phyloP scores from a whole-genome alignment of 2,888 invertebrate species.

The Andrena marginata region DNA sequence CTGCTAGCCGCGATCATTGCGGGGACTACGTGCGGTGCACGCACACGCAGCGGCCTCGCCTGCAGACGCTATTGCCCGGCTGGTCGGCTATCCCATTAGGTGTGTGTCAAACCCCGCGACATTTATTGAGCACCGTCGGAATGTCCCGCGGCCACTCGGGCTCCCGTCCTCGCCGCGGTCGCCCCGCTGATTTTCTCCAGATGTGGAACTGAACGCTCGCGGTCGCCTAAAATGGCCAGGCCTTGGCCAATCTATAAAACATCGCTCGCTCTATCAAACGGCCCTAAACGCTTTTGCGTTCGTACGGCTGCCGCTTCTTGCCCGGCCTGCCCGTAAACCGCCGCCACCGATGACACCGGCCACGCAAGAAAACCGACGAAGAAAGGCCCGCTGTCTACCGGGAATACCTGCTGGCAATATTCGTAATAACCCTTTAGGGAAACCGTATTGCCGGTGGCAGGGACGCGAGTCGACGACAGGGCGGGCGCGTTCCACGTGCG shows the following conservation, averaged over 20 bases:
- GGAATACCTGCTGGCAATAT: conserved; percentile 56
- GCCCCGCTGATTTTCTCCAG: conserved; percentile 74
- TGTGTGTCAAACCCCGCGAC: conserved; percentile 77
- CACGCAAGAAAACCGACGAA: conserved; percentile 30
- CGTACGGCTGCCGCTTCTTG: conserved; percentile 63
- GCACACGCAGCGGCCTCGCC: not conserved
- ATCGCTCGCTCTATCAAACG: conserved; percentile 69
- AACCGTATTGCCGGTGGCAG: conserved; percentile 21
- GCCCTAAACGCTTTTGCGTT: conserved; percentile 68
- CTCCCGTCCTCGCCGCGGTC: conserved; percentile 36
- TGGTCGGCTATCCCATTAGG: conserved; percentile 66
- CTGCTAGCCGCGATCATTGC: conserved; percentile 9
- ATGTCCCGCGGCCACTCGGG: conserved; percentile 62
- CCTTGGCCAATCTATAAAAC: conserved; percentile 79
- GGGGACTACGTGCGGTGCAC: conserved; percentile 11
- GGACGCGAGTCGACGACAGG: not conserved
- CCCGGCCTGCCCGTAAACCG: conserved; percentile 47
- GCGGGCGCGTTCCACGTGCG: conserved; percentile 38
- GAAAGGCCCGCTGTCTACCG: conserved; percentile 48
- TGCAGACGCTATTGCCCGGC: conserved; percentile 25
- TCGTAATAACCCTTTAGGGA: conserved; percentile 66
- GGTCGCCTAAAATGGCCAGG: conserved; percentile 72
- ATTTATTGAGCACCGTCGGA: conserved; percentile 77
- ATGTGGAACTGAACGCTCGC: conserved; percentile 66
- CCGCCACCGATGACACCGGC: conserved; percentile 55